Evolutionary conservation across 2,888 invertebrate species (phyloP).

Genomic region (Frankliniella intonsa): DNA sequence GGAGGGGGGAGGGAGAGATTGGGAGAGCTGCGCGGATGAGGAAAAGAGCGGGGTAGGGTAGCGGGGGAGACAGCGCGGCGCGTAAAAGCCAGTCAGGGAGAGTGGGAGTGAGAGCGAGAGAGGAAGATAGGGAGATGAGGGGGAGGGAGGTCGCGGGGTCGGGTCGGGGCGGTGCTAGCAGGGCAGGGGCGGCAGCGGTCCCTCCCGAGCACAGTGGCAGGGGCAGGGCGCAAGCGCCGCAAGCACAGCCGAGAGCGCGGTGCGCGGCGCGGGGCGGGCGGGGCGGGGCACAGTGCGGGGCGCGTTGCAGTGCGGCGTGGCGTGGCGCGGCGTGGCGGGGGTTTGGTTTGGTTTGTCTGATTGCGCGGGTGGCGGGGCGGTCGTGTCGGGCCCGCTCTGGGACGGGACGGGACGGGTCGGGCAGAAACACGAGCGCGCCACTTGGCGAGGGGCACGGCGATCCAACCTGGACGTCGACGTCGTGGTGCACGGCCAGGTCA

Average conservation of each 20-base stretch:
- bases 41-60: not conserved
- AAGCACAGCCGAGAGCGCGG: not conserved
- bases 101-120: not conserved
- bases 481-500: not conserved
- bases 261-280: not conserved
- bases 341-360: not conserved
- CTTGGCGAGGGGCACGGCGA: not conserved
- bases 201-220: not conserved
- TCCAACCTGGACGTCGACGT: not conserved
- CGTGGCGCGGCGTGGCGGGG: constrained; percentile 1
- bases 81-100: not conserved
- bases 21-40: not conserved
- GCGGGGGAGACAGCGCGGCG: not conserved
- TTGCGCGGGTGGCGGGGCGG: not conserved
- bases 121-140: not conserved
- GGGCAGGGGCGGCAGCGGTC: not conserved
- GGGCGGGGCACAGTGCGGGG: not conserved
- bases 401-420: not conserved
- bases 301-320: not conserved
- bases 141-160: not conserved
- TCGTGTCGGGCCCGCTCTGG: not conserved
- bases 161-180: not conserved
- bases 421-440: not conserved
- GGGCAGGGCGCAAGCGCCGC: not conserved
- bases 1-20: not conserved